Base-by-base conservation (phyloP, 2,888 invertebrate genomes). In the Ophion costatus region DNA sequence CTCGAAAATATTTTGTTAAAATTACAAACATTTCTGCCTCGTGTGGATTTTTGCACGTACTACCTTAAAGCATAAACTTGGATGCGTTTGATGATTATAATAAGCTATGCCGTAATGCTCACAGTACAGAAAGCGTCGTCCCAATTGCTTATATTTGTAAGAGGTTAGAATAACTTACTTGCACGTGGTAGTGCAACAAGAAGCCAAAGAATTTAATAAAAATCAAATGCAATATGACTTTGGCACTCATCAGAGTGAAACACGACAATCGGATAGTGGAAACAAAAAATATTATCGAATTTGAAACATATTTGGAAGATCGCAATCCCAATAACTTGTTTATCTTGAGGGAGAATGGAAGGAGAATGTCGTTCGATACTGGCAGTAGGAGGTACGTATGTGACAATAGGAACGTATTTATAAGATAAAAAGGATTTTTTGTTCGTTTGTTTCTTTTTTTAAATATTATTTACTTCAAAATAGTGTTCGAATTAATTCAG, bases 211-310 rank as follows among this genome's bases (percentile, higher is more conserved):
- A 7, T 10, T 51, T 51, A 51, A 51, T 51, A 51, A 51, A 51
- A 51, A 51, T 51, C 11, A 17, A 51, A 51, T 51, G 51, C 11
- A 61, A 61, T 20, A 61, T 61, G 61, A 22, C 61, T 20, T 22
- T 22, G 20, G 61, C 22, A 61, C 22, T 61, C 20, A 22, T 61
- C 20, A 61, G 61, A 61, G 22, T 61, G 22, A 61, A 61, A 61
- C n/a, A n/a, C 61, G 61, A 61, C n/a, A 61, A 61, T 61, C 61
- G 61, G 5, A 61, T 61, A n/a, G 61, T 61, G n/a, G 61, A 61
- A 61, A 61, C 61, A 22, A 22, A 61, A 61, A 61, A 61, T 20
- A 61, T 61, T 20, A 22, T 61, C n/a, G 22, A 61, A n/a, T 61
- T 22, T 61, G n/a, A 22, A 20, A 22, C 0, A 20, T 61, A 61